A percentile compares a stretch with the other conserved stretches of the same genome.
Evolutionary conservation across 2,888 invertebrate genomes (phyloP).

Genomic region (Danaus chrysippus): DNA sequence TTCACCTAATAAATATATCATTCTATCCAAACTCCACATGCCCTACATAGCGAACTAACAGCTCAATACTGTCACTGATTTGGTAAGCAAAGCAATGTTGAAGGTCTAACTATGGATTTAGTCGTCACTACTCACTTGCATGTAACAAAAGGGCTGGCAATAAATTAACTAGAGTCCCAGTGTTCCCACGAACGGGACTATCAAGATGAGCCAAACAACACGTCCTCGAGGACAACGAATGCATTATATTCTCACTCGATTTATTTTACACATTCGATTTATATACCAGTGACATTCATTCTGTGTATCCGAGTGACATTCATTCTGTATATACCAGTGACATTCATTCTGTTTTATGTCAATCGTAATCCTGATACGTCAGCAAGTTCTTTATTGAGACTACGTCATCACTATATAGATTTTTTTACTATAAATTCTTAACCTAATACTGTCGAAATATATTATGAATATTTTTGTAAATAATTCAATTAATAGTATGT

Average conservation of each 20-base stretch:
- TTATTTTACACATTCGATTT: conserved; percentile 44
- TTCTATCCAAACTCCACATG: too few species aligned
- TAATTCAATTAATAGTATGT: too few species aligned
- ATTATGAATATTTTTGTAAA: too few species aligned
- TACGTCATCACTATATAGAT: conserved; percentile 8
- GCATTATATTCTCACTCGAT: conserved; percentile 71
- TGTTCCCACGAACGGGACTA: conserved; percentile 71
- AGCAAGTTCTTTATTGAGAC: conserved; percentile 31
- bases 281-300: conserved; percentile 56
- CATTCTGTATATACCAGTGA: conserved; percentile 44
- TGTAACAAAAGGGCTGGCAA: conserved; percentile 64
- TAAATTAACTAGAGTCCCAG: conserved; percentile 71
- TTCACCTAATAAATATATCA: not conserved
- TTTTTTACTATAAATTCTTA: conserved; percentile 1
- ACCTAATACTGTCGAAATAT: too few species aligned
- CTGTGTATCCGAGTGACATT: too few species aligned
- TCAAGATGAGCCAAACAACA: conserved; percentile 66
- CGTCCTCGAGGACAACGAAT: conserved; percentile 59
- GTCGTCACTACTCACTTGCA: conserved; percentile 76
- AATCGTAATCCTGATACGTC: conserved; percentile 41
- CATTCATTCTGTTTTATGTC: conserved; percentile 71
- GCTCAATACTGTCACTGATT: not conserved
- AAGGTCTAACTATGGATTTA: conserved; percentile 52
- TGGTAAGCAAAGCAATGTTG: conserved; percentile 26
- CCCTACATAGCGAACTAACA: too few species aligned